Evolutionary conservation across 1,140 invertebrate species (phyloP), one percentile per base, ranked within the genome.

Genomic region (Zelostemma sp.): DNA sequence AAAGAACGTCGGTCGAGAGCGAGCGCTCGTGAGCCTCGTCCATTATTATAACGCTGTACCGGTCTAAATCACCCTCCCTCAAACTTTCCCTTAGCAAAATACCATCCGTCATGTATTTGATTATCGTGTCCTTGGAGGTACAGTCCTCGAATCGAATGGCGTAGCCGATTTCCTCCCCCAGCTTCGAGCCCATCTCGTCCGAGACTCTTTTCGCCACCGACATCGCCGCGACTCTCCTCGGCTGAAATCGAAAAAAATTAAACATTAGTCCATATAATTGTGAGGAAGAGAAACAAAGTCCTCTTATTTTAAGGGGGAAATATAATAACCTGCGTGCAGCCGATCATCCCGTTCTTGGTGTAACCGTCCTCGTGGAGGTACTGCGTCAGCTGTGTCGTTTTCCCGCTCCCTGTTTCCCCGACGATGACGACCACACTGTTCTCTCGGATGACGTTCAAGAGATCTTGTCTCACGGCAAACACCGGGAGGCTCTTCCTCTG

Each of bases 91-190:
- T 87, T 2, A 99, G 85, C 45, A 99, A 84, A 74, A 99, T 99
- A 88, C 98, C 98, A 85, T 99, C 98, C 0, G 98, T 99, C 97
- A 99, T 99, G 80, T 99, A 99, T 84, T 99, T 99, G 35, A 99
- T 98, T 5, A 98, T 90, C 0, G 97, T 99, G 60, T 85, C 93
- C 78, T 97, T 95, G 0, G 93, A 95, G 0, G 98, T 99, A 80
- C 97, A 99, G 84, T 99, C 98, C 85, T 99, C 98, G 87, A 99
- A 99, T 78, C 98, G 94, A 79, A 99, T 99, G 6, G 98, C 97
- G 86, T 99, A 99, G 12, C 98, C 98, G 19, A 99, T 95, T 83
- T 96, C 93, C 45, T 95, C 93, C 14, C 95, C 95, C 25, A 99
- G 84, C 71, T 93, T 91, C 0, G 93, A 93, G 18, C 90, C 89